Evolutionary conservation across 2,888 invertebrate species (phyloP), one percentile per base, ranked within the genome.

Genomic region (Ellobium chinense): DNA sequence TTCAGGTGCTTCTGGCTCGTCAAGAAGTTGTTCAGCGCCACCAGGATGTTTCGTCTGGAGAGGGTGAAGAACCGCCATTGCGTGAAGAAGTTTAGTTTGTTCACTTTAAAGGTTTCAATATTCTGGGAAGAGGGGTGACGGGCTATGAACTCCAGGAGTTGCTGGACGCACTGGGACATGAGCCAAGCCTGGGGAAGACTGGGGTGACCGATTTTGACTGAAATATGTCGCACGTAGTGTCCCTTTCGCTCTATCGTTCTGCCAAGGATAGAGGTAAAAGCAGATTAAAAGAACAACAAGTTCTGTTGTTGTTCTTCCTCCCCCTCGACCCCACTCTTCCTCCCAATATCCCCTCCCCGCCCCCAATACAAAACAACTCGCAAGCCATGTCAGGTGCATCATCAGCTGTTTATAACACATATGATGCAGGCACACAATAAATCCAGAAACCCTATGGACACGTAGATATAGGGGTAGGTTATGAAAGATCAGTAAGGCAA

Each of bases 21-120:
- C 27, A 63, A 27, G 63, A 63, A 63, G 63, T 63, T 63, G 63
- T 63, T 63, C 63, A 63, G 29, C 27, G 27, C 63, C 63, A 63
- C 29, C 27, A 63, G 63, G 12, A 63, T 63, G 29, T 63, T 63
- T 24, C 31, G 63, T 63, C 29, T 63, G 12, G 63, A 63, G 27
- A 63, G 63, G 2, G 63, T 63, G 63, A 63, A 63, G 63, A 63
- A 63, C 12, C 63, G 2, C 63, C 63, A 63, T 18, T 63, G 63
- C 4, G 29, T 63, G 63, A 63, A 63, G 29, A 63, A 63, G 63
- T 63, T 63, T 1, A 63, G 63, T 24, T 63, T 63, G 63, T 24
- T 4, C 27, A 63, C 31, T 18, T 24, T 63, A 4, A 63, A 7
- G 27, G 63, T 18, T 9, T 63, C 29, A 29, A 63, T 63, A 31